phyloP scores from a whole-genome alignment of 2,888 invertebrate species.

The Gymnocheta viridis region DNA sequence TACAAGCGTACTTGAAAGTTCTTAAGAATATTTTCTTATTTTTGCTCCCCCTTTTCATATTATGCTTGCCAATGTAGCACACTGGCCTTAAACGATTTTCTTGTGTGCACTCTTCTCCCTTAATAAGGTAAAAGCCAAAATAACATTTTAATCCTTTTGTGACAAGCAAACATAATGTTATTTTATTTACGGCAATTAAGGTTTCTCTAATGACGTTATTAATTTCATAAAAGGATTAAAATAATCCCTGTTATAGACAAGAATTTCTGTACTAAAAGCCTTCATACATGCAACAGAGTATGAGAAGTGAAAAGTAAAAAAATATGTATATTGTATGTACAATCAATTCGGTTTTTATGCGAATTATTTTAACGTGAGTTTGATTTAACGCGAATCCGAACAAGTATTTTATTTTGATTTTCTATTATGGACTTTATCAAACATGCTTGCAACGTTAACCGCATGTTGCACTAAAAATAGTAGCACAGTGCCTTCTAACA shows the following conservation, averaged over 20 bases:
- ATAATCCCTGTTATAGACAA: constrained; percentile 16
- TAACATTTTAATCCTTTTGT: constrained; percentile 33
- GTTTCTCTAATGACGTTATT: constrained; percentile 38
- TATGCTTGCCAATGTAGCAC: background rate
- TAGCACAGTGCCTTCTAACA: too few species aligned
- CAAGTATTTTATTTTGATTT: too few species aligned
- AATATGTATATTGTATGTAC: too few species aligned
- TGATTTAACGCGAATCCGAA: too few species aligned
- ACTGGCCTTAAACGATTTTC: background rate
- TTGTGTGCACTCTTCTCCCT: too few species aligned
- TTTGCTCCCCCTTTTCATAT: background rate
- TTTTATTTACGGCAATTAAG: constrained; percentile 42
- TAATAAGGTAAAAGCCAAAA: background rate
- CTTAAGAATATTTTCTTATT: background rate
- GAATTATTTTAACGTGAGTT: too few species aligned
- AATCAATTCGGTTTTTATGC: too few species aligned
- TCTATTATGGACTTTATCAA: too few species aligned
- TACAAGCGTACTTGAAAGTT: background rate
- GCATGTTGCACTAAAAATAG: too few species aligned
- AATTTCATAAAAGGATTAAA: constrained; percentile 53
- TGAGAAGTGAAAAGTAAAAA: constrained; percentile 1
- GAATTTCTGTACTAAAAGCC: background rate
- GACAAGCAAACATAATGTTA: constrained; percentile 11
- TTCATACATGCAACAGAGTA: background rate
- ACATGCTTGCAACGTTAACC: too few species aligned